Base-by-base conservation (phyloP, 2,888 invertebrate genomes). In the Pandemis corylana region DNA sequence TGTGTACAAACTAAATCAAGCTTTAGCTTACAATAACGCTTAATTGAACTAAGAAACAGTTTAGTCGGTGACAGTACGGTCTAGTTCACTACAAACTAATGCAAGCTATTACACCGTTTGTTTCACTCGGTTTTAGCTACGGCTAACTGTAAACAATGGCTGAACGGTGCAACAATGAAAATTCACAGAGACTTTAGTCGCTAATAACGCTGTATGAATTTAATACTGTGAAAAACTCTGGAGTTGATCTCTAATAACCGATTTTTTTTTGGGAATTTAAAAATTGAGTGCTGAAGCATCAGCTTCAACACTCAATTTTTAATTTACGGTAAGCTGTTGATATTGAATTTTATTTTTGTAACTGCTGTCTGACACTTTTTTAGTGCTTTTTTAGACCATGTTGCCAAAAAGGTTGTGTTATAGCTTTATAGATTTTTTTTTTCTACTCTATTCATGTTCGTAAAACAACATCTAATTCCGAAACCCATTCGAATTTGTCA, bases 131-230 rank as follows among this genome's bases (percentile, higher is more conserved):
- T 72, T 78, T 77, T 76, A 80, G 78, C 77, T 77, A 77, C 76
- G 66, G 74, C 77, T 77, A 80, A 79, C 85, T 82, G 86, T 87
- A 88, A 87, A 86, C 83, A 84, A 83, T 81, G 79, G 80, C 77
- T 49, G 13, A 36, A 12, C 12, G n/a, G 73, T 56, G 44, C 46
- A 49, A n/a, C 67, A 51, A 62, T 63, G 36, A 56, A 49, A 61
- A 61, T 61, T 62, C 4, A 66, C 66, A 62, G 51, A 68, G 49
- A 42, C 69, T 42, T 74, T 69, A 74, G 51, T 51, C 20, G 44
- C 62, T 59, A 49, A 9, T 7, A n/a, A 69, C 49, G 41, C n/a
- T 42, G 4, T 12, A 9, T 7, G 44, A 9, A 9, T 7, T 13
- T 13, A 42, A 42, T 7, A 5, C 15, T 42, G n/a, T 62, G 15